A percentile compares a stretch with the other conserved stretches of the same genome.
These are phyloP conservation scores for Tuta absoluta DNA, from an alignment of 2,888 invertebrate species.

Conservation along the genomic window DNA sequence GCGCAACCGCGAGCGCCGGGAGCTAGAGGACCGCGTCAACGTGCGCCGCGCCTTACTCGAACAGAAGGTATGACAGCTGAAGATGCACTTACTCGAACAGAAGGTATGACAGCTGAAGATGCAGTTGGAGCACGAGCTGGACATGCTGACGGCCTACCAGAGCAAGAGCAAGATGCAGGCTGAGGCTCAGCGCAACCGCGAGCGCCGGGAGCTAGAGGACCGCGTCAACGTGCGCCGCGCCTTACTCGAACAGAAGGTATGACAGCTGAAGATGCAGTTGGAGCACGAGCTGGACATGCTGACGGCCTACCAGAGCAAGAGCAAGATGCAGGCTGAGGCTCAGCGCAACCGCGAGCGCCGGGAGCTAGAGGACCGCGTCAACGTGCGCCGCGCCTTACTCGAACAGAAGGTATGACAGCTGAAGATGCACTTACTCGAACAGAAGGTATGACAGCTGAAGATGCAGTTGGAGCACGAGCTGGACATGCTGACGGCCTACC, in stretches of 20 bases:
- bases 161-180: slow-evolving; percentile 99
- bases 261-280: no score
- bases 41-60: slow-evolving; percentile 94
- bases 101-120: no score
- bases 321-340: slow-evolving; percentile 98
- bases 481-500: slow-evolving; percentile 98
- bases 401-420: slow-evolving; percentile 99
- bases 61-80: slow-evolving; percentile 98
- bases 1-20: slow-evolving; percentile 95
- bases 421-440: no score
- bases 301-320: slow-evolving; percentile 99
- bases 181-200: slow-evolving; percentile 96
- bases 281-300: slow-evolving; percentile 97
- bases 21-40: slow-evolving; percentile 96
- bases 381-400: slow-evolving; percentile 92
- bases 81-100: no score
- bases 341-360: slow-evolving; percentile 97
- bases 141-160: slow-evolving; percentile 98
- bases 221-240: slow-evolving; percentile 94
- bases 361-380: slow-evolving; percentile 96
- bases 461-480: slow-evolving; percentile 98
- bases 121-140: slow-evolving; percentile 98
- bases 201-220: slow-evolving; percentile 96
- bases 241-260: slow-evolving; percentile 96
- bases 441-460: no score